Conservation (phyloP, 1,140 invertebrate genomes). For the Diuraphis noxia region DNA sequence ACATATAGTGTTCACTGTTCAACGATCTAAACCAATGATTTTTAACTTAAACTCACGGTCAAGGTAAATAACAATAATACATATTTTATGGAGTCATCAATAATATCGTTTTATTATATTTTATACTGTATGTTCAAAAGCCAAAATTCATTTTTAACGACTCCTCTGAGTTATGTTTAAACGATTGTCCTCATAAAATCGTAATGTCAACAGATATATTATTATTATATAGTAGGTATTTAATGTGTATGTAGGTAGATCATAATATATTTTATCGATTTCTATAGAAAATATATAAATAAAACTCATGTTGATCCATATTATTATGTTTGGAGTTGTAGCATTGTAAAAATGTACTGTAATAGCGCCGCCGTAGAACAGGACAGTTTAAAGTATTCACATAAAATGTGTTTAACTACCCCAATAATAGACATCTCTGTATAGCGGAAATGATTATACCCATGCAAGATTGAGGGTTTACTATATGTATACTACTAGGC, state of each 20-base stretch:
- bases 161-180: neutral
- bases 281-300: too few species aligned
- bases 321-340: neutral
- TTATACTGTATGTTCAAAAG: neutral
- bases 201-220: neutral
- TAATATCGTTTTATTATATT: neutral
- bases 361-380: too few species aligned
- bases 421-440: too few species aligned
- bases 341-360: neutral
- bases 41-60: neutral
- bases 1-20: neutral
- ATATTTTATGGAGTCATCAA: conserved; percentile 4
- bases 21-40: neutral
- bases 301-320: neutral
- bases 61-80: conserved; percentile 11
- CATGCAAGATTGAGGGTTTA: too few species aligned
- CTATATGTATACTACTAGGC: too few species aligned
- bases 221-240: neutral
- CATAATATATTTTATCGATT: neutral
- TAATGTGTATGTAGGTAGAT: neutral
- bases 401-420: too few species aligned
- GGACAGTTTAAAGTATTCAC: neutral
- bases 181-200: neutral
- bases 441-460: too few species aligned
- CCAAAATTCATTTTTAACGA: conserved; percentile 5